Base-by-base conservation (phyloP, 2,797 vertebrate species). In the Centropyge bicolor region DNA sequence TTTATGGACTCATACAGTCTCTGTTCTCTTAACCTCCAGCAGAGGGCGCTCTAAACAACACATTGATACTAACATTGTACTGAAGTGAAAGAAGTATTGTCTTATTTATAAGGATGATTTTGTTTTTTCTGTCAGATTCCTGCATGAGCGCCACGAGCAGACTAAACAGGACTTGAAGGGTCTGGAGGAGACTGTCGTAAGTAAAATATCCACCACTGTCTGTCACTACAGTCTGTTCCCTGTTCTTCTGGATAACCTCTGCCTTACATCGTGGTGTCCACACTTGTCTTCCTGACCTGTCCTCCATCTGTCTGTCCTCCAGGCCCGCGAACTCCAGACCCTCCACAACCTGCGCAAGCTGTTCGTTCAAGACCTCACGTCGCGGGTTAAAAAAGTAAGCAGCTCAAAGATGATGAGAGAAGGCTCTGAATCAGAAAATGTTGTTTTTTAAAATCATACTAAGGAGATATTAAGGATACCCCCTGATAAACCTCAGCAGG, bases 321-420 rank as follows among this genome's bases (percentile, higher is more conserved):
- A 99, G 98, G 97, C 98, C 88, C 96, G 97, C 88, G 98, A 99
- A 84, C 96, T 99, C 86, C 98, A 99, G 95, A 98, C 97, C 70
- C 97, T 99, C 87, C 98, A 99, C 91, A 99, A 99, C 88, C 96
- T 99, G 75, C 97, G 98, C 85, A 99, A 97, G 81, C 96, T 99
- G 87, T 99, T 99, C 40, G 97, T 99, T 90, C 97, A 99, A 93
- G 98, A 99, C 90, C 96, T 99, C 87, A 98, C 97, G 89, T 97
- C 97, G 78, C 95, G 97, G 13, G 98, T 99, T 92, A 98, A 99
- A 95, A 98, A 97, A 96, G 98, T 99, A 94, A 95, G 95, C 74
- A 66, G 54, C 54, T 16, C 27, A 54, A 19, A 49, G 5, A 54
- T 27, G 12, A 74, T 6, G 14, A 73, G 35, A 76, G n/a, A 36